Evolutionary conservation across 92 coral and sea anemone genomes (phyloP).

Genomic region (Metridium senile): DNA sequence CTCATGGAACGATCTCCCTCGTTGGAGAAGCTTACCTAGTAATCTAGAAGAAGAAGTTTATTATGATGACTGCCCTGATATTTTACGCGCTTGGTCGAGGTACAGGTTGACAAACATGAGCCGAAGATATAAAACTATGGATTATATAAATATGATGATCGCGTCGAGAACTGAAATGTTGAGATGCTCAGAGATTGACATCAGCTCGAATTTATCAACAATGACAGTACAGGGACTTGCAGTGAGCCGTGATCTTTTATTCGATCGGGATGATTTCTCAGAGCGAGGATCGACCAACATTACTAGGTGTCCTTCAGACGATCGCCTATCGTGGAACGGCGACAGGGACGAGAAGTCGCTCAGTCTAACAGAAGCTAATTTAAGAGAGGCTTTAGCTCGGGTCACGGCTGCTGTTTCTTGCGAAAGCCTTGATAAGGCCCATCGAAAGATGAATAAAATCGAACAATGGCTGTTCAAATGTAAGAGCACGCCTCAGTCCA

Average conservation of each 20-base stretch:
- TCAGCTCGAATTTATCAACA: constrained; percentile 67
- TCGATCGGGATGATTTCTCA: constrained; percentile 58
- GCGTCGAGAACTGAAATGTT: constrained; percentile 45
- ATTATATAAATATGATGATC: constrained; percentile 82
- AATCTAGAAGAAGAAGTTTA: constrained; percentile 76
- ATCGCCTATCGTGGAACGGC: constrained; percentile 62
- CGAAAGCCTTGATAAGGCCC: constrained; percentile 62
- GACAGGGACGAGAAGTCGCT: constrained; percentile 25
- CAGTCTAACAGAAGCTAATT: constrained; percentile 68
- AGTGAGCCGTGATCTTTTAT: constrained; percentile 80
- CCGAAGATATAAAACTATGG: constrained; percentile 90
- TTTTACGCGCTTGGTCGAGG: constrained; percentile 83
- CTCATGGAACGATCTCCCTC: constrained; percentile 56
- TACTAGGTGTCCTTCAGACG: constrained; percentile 83
- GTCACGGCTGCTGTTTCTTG: constrained; percentile 59
- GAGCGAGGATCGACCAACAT: constrained; percentile 75
- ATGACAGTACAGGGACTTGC: constrained; percentile 67
- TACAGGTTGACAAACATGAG: constrained; percentile 87
- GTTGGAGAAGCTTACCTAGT: constrained; percentile 90
- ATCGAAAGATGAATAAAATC: constrained; percentile 64
- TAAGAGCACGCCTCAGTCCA: constrained; percentile 46
- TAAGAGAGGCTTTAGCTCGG: constrained; percentile 66
- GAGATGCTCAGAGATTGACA: constrained; percentile 51
- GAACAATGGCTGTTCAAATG: constrained; percentile 84
- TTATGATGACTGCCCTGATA: constrained; percentile 87